Percentiles rank a stretch among this genome's conserved stretches.
Conservation (phyloP, 2,113 vertebrate genomes). For the Melospiza melodia region DNA sequence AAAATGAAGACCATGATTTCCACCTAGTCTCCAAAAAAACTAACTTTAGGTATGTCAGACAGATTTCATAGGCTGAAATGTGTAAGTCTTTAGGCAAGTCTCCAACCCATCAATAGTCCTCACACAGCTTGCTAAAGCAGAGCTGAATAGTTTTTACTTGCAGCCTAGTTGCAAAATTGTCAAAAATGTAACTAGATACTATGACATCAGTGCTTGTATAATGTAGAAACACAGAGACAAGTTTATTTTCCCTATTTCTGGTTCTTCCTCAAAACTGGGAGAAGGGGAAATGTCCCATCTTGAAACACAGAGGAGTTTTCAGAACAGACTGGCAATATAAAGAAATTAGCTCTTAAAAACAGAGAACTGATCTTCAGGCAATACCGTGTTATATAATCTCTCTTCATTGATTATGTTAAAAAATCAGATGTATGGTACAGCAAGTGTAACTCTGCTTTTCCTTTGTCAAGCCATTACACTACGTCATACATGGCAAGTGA, state of each 20-base stretch:
- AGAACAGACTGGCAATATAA: neutral
- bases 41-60: neutral
- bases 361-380: neutral
- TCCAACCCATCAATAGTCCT: neutral
- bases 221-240: neutral
- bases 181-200: neutral
- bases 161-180: neutral
- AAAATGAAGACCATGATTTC: neutral
- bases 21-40: neutral
- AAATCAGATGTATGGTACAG: accelerated
- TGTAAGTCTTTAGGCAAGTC: neutral
- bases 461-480: neutral
- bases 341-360: neutral
- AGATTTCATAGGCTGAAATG: neutral
- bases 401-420: neutral
- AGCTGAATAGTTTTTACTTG: neutral
- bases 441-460: neutral
- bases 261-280: neutral
- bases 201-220: neutral
- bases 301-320: neutral
- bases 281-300: neutral
- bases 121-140: neutral
- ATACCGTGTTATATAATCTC: neutral
- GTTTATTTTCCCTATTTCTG: neutral
- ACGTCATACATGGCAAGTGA: neutral